Base-by-base conservation (phyloP, 2,797 vertebrate species). In the Aplochiton taeniatus region DNA sequence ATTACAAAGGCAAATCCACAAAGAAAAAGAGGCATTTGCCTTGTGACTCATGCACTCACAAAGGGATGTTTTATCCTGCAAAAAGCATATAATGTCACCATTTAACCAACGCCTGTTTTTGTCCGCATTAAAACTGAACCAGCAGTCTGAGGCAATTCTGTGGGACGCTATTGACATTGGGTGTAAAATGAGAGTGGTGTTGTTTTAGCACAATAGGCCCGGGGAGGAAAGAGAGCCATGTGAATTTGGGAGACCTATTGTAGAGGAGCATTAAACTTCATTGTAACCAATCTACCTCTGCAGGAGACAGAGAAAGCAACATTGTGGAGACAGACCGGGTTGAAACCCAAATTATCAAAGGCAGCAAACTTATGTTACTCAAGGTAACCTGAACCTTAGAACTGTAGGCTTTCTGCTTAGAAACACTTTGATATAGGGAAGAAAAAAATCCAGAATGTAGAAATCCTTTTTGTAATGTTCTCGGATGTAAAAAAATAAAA, bases 221-320 rank as follows among this genome's bases (percentile, higher is more conserved):
- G 70, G 82, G 78, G 81, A 77, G 78, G 74, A 72, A 82, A 63
- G 78, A 74, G 45, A 82, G 69, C 78, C 86, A 84, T 87, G 87
- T 84, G 86, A 88, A 90, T 88, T 80, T 84, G 81, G 86, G 79
- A 66, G 75, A 86, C 58, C 80, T 80, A 86, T 89, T 89, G 88
- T 89, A 80, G 69, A 63, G 79, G 61, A 78, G 85, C 79, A 88
- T 86, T 88, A 88, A 87, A 86, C 78, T 66, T 83, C 85, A 85
- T 88, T 90, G 90, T 89, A 84, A 79, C 75, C 79, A 73, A 78
- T 80, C 65, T 60, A 78, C 77, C 76, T 72, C 81, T 82, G 87
- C 81, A 86, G 68, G 80, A 82, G 81, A 85, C 78, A 81, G 69
- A 61, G 77, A 41, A 47, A 70, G 79, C 83, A 79, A 81, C 87